Evolutionary conservation across 2,113 vertebrate species (phyloP).

Genomic region (Spea multiplicata): DNA sequence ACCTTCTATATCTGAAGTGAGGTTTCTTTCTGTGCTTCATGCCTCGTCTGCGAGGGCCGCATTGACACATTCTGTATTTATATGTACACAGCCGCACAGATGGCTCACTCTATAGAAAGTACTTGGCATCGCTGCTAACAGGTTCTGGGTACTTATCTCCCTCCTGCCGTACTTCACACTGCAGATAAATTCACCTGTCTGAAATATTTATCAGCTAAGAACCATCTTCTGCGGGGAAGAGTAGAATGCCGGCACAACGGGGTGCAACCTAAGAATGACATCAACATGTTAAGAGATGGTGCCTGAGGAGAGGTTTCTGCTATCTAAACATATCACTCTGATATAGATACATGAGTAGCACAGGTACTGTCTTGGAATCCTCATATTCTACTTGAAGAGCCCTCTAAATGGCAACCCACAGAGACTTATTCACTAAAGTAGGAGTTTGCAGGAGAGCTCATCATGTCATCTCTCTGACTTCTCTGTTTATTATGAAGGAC

Average conservation of each 20-base stretch:
- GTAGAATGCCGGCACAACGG: slow-evolving; percentile 7
- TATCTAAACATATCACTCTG: slow-evolving; percentile 16
- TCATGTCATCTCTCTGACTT: too few relatives aligned
- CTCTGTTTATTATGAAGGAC: too few relatives aligned
- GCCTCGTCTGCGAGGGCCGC: background rate
- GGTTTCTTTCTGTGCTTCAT: background rate
- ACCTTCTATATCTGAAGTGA: background rate
- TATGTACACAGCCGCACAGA: slow-evolving; percentile 29
- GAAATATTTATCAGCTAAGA: slow-evolving; percentile 41
- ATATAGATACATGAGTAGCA: background rate
- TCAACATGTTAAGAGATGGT: slow-evolving; percentile 11
- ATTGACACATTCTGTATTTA: slow-evolving; percentile 1
- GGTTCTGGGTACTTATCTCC: slow-evolving; percentile 22
- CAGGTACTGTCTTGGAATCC: background rate
- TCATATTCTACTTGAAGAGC: too few relatives aligned
- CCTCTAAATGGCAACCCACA: too few relatives aligned
- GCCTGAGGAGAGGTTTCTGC: background rate
- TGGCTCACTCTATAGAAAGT: slow-evolving; percentile 21
- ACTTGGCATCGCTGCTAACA: slow-evolving; percentile 30
- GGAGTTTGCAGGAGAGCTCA: too few relatives aligned
- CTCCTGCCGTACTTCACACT: slow-evolving; percentile 35
- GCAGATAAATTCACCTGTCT: slow-evolving; percentile 45
- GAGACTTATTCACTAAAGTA: too few relatives aligned
- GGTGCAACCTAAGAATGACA: slow-evolving; percentile 17
- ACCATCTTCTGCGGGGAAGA: slow-evolving; percentile 9